Evolutionary conservation across 2,888 invertebrate genomes (phyloP), one percentile per base, ranked within the genome.

Genomic region (Tenodera sinensis): DNA sequence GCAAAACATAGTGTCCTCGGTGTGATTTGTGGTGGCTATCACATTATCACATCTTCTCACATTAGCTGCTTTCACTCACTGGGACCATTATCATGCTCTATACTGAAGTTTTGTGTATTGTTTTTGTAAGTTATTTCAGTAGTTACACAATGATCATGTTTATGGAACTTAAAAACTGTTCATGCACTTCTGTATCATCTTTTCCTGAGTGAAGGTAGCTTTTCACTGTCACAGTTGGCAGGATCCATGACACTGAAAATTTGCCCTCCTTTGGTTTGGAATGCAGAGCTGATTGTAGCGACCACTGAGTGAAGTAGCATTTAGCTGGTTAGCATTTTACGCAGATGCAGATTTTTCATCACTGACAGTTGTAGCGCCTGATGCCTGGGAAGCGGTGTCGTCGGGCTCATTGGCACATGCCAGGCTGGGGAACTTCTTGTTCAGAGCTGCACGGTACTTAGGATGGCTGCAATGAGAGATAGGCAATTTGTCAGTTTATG

Each of bases 341-440:
- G 96, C 96, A 81, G 95, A 94, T 86, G 96, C 93, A 92, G 96
- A 96, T 92, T 96, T 96, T 91, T 95, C 95, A 89, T 96, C 95
- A 91, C 94, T 93, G 87, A 95, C 94, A 85, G 95, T 96, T 88
- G 97, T 96, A 89, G 95, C 95, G 30, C 95, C 96, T 9, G 97
- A 96, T 6, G 95, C 96, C 85, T 95, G 95, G 6, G 96, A 96
- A 84, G 94, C 95, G 30, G 94, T 94, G 91, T 96, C 96, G 89
- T 96, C 95, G n/a, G 92, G 91, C 42, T 91, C 90, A 3, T 94
- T 93, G 90, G 96, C 95, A 92, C 97, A 97, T 27, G 96, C 95
- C 92, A 97, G 94, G 90, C 96, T 96, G 54, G 97, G 97, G 95
- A 97, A 97, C 93, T 95, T 96, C 94, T 96, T 95, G 93, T 96